Percentiles rank a stretch among this genome's conserved stretches.
phyloP scores from a whole-genome alignment of 2,888 invertebrate species.

The Nephrotoma guestfalica region DNA sequence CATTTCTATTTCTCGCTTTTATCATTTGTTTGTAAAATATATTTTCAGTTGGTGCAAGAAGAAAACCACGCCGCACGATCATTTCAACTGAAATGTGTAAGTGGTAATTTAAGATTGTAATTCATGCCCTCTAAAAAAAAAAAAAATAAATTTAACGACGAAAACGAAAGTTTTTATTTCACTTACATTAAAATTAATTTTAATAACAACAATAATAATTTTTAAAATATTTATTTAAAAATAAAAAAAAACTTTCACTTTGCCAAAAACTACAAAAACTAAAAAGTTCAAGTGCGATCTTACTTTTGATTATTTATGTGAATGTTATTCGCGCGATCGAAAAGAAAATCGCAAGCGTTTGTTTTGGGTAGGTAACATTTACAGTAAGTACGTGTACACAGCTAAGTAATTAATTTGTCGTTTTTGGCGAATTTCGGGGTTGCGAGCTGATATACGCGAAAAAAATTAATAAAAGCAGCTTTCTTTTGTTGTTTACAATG shows the following conservation, averaged over 20 bases:
- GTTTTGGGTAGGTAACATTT: neutral
- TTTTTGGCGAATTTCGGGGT: neutral
- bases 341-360: neutral
- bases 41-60: neutral
- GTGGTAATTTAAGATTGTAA: neutral
- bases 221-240: neutral
- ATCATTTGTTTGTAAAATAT: neutral
- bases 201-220: neutral
- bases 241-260: neutral
- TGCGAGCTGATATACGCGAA: neutral
- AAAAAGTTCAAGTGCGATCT: slow-evolving; percentile 1
- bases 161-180: neutral
- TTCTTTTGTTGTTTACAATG: neutral
- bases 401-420: neutral
- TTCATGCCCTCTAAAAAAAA: neutral
- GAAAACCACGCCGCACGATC: neutral
- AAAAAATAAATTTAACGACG: neutral
- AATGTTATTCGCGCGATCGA: neutral
- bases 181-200: neutral
- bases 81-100: neutral
- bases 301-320: neutral
- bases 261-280: neutral
- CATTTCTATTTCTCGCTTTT: neutral
- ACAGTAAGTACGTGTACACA: neutral
- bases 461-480: neutral